These are phyloP conservation scores for Periophthalmus modestus DNA, from an alignment of 2,113 vertebrate species.

Conservation along the genomic window DNA sequence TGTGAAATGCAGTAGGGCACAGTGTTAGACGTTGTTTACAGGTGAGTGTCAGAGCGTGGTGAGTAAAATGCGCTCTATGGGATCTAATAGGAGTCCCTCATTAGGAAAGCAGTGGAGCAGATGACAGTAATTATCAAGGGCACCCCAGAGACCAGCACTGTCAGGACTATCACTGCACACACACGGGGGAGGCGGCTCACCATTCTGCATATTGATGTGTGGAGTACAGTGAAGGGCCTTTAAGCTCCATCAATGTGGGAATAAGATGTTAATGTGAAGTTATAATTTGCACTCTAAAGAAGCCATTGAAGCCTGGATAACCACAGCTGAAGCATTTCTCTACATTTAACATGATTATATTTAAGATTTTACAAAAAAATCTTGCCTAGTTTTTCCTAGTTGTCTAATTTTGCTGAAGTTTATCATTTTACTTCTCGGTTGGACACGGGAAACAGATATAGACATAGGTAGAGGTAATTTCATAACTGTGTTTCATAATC, in stretches of 20 bases:
- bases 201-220: not conserved
- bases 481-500: too few relatives aligned
- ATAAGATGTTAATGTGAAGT: not conserved
- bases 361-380: too few relatives aligned
- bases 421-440: too few relatives aligned
- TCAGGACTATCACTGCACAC: constrained; percentile 41
- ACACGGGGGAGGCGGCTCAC: constrained; percentile 25
- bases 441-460: too few relatives aligned
- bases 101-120: constrained; percentile 52
- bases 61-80: constrained; percentile 17
- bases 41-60: not conserved
- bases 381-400: too few relatives aligned
- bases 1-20: not conserved
- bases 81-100: constrained; percentile 41
- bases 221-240: constrained; percentile 5
- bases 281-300: not conserved
- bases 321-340: too few relatives aligned
- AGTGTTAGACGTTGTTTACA: not conserved
- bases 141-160: constrained; percentile 50
- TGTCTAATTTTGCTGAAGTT: too few relatives aligned
- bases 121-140: constrained; percentile 57
- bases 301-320: too few relatives aligned
- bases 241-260: too few relatives aligned
- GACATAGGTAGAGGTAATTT: too few relatives aligned
- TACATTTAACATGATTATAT: too few relatives aligned